These are phyloP conservation scores for Drosophila lacteicornis DNA, from an alignment of 1,140 invertebrate genomes.

Conservation along the genomic window DNA sequence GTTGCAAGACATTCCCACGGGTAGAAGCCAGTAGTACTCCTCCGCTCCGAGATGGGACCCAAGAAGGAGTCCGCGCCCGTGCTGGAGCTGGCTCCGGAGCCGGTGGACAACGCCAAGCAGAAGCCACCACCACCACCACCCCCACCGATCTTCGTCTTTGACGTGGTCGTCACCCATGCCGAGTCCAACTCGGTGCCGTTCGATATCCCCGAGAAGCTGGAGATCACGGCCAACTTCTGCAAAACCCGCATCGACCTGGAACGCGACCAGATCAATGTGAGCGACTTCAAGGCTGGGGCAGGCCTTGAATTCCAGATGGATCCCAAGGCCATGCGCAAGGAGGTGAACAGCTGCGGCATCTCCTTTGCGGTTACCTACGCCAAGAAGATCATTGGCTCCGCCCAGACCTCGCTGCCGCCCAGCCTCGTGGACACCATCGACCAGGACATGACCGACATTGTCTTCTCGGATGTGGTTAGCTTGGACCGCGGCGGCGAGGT, in stretches of 20 bases:
- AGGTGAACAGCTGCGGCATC: slow-evolving; percentile 39
- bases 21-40: too few relatives aligned
- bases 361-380: slow-evolving; percentile 19
- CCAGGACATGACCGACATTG: slow-evolving; percentile 38
- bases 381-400: slow-evolving; percentile 17
- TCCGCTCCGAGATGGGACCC: slow-evolving; percentile 2
- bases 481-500: neutral
- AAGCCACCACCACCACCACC: neutral
- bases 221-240: slow-evolving; percentile 37
- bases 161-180: slow-evolving; percentile 39
- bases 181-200: slow-evolving; percentile 1
- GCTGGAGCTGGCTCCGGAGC: neutral
- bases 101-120: neutral
- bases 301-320: slow-evolving; percentile 13
- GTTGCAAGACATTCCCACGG: neutral
- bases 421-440: slow-evolving; percentile 28
- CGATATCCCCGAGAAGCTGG: neutral
- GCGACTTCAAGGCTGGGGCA: slow-evolving; percentile 26
- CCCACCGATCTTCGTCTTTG: slow-evolving; percentile 46
- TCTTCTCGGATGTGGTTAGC: slow-evolving; percentile 22
- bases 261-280: slow-evolving; percentile 52
- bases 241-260: slow-evolving; percentile 13
- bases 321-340: slow-evolving; percentile 13
- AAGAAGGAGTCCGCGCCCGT: neutral
- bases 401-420: slow-evolving; percentile 29